Percentiles rank a stretch among this genome's conserved stretches.
Evolutionary conservation across 1,140 invertebrate species (phyloP).

Genomic region (Popillia japonica): DNA sequence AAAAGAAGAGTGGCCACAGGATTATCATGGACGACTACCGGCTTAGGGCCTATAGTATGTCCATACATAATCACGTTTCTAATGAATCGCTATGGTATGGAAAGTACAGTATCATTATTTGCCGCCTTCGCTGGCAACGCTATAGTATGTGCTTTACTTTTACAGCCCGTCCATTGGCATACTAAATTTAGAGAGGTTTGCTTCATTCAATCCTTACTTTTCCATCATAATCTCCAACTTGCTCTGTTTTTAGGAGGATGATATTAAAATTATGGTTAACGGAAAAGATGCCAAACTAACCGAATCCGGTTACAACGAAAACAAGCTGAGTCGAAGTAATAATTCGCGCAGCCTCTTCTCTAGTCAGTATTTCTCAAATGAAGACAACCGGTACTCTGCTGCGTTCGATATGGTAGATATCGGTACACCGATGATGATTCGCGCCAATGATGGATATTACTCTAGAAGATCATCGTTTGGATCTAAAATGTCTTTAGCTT

Average conservation of each 20-base stretch:
- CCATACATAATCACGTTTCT: conserved; percentile 60
- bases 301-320: conserved; percentile 61
- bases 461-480: conserved; percentile 60
- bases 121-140: conserved; percentile 60
- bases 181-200: conserved; percentile 57
- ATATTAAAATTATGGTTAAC: conserved; percentile 3
- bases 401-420: conserved; percentile 73
- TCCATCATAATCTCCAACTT: neutral
- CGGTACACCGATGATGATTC: conserved; percentile 71
- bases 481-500: conserved; percentile 60
- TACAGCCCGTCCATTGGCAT: conserved; percentile 67
- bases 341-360: conserved; percentile 61
- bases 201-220: neutral
- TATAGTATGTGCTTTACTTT: conserved; percentile 58
- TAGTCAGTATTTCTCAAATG: conserved; percentile 73
- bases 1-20: conserved; percentile 61
- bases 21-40: conserved; percentile 61
- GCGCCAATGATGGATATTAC: conserved; percentile 73
- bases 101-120: conserved; percentile 61
- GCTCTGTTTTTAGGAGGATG: conserved; percentile 28
- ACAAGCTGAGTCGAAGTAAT: conserved; percentile 49
- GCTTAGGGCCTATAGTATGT: conserved; percentile 62
- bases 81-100: conserved; percentile 57
- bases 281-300: conserved; percentile 41
- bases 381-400: conserved; percentile 67